Conservation (phyloP, 2,113 vertebrate genomes). For the Willisornis vidua region DNA sequence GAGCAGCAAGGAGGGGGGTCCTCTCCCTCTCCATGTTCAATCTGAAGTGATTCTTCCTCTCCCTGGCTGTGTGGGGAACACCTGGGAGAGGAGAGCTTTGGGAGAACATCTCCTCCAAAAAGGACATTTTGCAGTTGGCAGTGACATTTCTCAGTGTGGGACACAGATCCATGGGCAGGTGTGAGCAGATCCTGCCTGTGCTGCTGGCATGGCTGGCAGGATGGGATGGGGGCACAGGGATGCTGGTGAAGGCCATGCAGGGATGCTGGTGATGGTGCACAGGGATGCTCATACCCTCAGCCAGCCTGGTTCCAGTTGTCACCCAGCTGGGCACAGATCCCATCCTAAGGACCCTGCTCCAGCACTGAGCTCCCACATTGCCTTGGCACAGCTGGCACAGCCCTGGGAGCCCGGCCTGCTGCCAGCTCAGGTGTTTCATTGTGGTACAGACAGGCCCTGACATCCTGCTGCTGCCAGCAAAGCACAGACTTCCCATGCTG, state of each 20-base stretch:
- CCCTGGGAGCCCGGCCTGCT: not conserved
- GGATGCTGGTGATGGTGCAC: not conserved
- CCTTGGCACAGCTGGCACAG: not conserved
- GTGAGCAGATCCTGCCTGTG: not conserved
- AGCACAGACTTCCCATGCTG: not conserved
- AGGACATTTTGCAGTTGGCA: not conserved
- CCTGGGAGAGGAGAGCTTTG: not conserved
- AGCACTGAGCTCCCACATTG: not conserved
- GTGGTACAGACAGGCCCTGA: not conserved
- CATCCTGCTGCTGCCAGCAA: not conserved
- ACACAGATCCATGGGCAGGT: not conserved
- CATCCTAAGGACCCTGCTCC: not conserved
- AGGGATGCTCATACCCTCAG: not conserved
- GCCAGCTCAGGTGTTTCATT: not conserved
- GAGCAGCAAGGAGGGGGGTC: not conserved
- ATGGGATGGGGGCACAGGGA: not conserved
- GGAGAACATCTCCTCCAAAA: not conserved
- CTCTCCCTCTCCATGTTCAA: not conserved
- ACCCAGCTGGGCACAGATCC: not conserved
- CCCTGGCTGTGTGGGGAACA: not conserved
- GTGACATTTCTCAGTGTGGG: not conserved
- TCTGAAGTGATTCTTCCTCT: not conserved
- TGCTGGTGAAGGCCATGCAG: fast-evolving
- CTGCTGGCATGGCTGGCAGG: not conserved
- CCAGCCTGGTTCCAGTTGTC: not conserved